Evolutionary conservation across 2,888 invertebrate genomes (phyloP), one percentile per base, ranked within the genome.

Genomic region (Pilophorus perplexus): DNA sequence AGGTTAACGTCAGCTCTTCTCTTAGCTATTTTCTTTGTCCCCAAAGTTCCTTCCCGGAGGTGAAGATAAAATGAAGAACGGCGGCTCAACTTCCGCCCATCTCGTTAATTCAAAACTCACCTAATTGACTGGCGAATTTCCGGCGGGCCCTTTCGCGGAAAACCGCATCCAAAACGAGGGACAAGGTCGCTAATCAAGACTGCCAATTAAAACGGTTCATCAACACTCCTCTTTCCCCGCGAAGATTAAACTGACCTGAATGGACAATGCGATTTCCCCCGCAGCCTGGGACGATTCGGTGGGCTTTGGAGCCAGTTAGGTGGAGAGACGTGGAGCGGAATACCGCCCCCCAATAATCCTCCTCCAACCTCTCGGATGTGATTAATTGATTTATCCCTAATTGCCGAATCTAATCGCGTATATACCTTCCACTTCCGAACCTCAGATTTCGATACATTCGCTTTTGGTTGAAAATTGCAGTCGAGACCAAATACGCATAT

Each of bases 121-220:
- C 59, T 44, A 59, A 59, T 59, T 59, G 55, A 55, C 38, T 23
- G 55, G 40, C 16, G 38, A 18, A 28, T 38, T 37, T 55, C 38
- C 18, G 22, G 38, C 22, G 22, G 12, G 18, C 55, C 38, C 28
- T n/a, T 18, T 4, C 25, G 3, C 22, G 40, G 12, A 33, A n/a
- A 8, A 55, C 38, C 55, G 55, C 55, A 55, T 28, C 55, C 22
- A 22, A 28, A 55, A 55, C 55, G 33, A 37, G 23, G 23, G 37
- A 55, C 55, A 55, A 44, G 44, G 40, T 33, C 59, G 44, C 59
- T 59, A 59, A 59, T 59, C 59, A 59, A 59, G 59, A 59, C 40
- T 8, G 59, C 22, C 59, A 59, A 59, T 59, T 59, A 59, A 44
- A 59, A 42, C 44, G 44, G 42, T 59, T 59, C 59, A 59, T 59